These are phyloP conservation scores for Siderastrea siderea DNA, from an alignment of 92 coral and sea anemone species.

Conservation along the genomic window DNA sequence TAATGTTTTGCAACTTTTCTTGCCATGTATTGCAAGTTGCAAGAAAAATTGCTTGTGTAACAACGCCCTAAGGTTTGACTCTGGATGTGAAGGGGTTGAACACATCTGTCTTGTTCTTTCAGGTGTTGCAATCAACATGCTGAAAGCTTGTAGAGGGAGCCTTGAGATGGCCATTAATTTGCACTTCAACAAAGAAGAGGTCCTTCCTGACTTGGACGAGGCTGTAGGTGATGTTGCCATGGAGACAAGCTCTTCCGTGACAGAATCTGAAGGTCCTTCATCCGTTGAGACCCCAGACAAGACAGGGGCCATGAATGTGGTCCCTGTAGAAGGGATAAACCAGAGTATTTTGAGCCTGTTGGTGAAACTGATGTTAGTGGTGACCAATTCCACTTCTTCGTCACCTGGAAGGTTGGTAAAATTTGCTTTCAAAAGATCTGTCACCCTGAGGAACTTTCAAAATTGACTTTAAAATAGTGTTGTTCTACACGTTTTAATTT, in stretches of 20 bases:
- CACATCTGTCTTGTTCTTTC: not conserved
- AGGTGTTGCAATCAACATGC: slow-evolving; percentile 86
- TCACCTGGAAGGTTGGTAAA: slow-evolving; percentile 73
- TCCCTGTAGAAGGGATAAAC: slow-evolving; percentile 67
- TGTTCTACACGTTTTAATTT: no score
- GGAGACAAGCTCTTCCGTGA: slow-evolving; percentile 22
- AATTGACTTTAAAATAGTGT: no score
- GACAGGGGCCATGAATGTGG: slow-evolving; percentile 22
- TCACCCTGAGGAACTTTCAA: not conserved
- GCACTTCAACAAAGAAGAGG: slow-evolving; percentile 86
- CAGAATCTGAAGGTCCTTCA: slow-evolving; percentile 32
- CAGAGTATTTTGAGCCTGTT: slow-evolving; percentile 90
- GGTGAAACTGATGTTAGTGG: slow-evolving; percentile 73
- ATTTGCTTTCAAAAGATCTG: not conserved
- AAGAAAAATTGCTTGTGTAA: no score
- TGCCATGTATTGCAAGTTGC: no score
- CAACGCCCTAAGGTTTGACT: not conserved
- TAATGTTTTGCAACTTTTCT: no score
- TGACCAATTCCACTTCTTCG: slow-evolving; percentile 58
- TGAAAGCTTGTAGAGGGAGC: slow-evolving; percentile 82
- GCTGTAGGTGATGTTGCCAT: slow-evolving; percentile 37
- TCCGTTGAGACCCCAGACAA: slow-evolving; percentile 5
- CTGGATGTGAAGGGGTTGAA: not conserved
- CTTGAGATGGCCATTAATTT: slow-evolving; percentile 89
- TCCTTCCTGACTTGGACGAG: slow-evolving; percentile 71